phyloP scores from a whole-genome alignment of 2,113 vertebrate genomes.

The Entomyzon cyanotis region DNA sequence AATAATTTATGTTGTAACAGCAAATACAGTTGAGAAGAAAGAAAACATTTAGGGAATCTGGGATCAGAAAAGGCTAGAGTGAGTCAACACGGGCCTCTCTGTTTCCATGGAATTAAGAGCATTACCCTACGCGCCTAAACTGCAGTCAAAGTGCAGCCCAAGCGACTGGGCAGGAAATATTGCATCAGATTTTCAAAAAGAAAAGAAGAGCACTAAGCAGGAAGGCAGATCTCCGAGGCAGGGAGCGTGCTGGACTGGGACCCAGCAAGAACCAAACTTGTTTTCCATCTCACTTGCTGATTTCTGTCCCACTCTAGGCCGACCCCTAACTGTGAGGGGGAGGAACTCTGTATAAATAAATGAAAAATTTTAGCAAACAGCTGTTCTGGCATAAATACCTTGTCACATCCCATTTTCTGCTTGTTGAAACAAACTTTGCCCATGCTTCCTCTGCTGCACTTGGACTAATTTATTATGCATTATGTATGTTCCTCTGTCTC shows the following conservation, averaged over 20 bases:
- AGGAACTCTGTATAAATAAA: conserved; percentile 4
- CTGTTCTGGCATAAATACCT: not conserved
- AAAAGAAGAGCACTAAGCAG: not conserved
- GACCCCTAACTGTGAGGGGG: not conserved
- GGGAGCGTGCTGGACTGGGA: not conserved
- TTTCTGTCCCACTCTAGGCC: not conserved
- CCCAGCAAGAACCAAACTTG: not conserved
- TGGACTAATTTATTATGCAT: conserved; percentile 12
- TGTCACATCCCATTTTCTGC: conserved; percentile 30
- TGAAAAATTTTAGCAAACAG: not conserved
- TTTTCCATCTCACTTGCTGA: not conserved
- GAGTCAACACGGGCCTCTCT: not conserved
- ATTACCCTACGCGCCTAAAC: not conserved
- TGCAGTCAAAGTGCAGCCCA: not conserved
- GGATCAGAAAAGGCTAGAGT: not conserved
- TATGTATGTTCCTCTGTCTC: not conserved
- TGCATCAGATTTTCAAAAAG: not conserved
- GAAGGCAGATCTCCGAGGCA: not conserved
- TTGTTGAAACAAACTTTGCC: conserved; percentile 6
- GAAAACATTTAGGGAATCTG: not conserved
- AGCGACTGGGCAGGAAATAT: not conserved
- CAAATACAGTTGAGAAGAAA: not conserved
- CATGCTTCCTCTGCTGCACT: not conserved
- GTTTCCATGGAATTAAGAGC: not conserved
- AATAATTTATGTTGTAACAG: conserved; percentile 10